Evolutionary conservation across 1,140 invertebrate species (phyloP), one percentile per base, ranked within the genome.

Genomic region (Lutraria rhynchaena): DNA sequence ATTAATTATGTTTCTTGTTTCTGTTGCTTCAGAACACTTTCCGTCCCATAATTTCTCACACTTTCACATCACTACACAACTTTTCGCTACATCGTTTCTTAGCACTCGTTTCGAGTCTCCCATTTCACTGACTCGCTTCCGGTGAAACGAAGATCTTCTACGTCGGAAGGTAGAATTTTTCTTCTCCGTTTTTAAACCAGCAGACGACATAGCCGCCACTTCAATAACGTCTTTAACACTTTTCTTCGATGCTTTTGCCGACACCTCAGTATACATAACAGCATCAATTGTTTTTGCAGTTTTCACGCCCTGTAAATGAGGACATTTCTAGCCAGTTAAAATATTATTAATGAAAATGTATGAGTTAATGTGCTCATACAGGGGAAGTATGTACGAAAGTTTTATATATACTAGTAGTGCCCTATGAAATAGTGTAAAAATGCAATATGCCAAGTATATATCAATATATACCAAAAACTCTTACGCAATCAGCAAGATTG

Each of bases 141-240:
- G 58, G 9, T 69, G 69, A 31, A 74, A 55, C 2, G 70, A 82
- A 46, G 67, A 35, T 46, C 80, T 19, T n/a, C 63, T 51, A 2
- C 80, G 69, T 33, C 63, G 44, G 51, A 74, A 74, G 46, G 80
- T 82, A 24, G 80, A n/a, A 35, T 49, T 74, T 46, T 69, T 80
- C 49, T 49, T 57, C 24, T 69, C 76, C 3, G 33, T 19, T 29
- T 65, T 73, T 61, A 31, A 94, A 19, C 94, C 94, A 5, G 94
- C 87, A 0, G 94, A 94, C 4, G 94, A 94, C 24, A 95, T 85
- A 1, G 94, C 94, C 4, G 94, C 94, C 0, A 95, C 93, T 87
- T 95, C 94, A 87, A 95, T 94, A 29, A 94, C 94, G 81, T 95
- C 94, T 57, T 92, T 92, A 17, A 94, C 94, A 5, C 93, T 94